Base-by-base conservation (phyloP, 2,113 vertebrate genomes). In the Condylura cristata region DNA sequence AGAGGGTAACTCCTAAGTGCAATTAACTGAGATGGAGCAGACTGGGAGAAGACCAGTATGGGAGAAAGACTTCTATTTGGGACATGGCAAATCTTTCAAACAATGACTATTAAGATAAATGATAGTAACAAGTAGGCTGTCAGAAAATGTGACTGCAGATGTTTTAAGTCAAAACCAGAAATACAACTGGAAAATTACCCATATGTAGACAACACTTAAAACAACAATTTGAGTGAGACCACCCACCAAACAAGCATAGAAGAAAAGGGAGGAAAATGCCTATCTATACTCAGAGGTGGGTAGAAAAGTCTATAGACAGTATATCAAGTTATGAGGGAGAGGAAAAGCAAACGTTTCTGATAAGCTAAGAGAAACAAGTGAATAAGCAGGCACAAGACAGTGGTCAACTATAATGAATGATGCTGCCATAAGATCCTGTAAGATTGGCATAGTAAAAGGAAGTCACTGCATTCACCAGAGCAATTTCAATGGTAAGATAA, bases 331-430 rank as follows among this genome's bases (percentile, higher is more conserved):
- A n/a, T 41, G 41, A 93, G 46, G 60, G 12, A 75, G 34, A 8
- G 86, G 34, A 58, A 82, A 76, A 91, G 53, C 32, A 88, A 37
- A 51, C 20, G 34, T 16, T 56, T 48, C 39, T 89, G 76, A 90
- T 51, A 78, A 86, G 72, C 86, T 61, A 89, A 90, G 46, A 41
- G 17, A 94, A 86, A n/a, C 44, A 63, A 61, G 66, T 41, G 13
- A 56, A 78, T 1, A 86, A n/a, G 58, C 89, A 82, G 48, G 58
- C 89, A 82, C 39, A 86, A 82, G 83, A 90, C 44, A 78, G n/a
- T 51, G 12, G 37, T 75, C 82, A 90, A 51, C 53, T 79, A 90
- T 22, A 37, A 0, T 71, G 70, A 82, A 79, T 37, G 63, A 37
- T 75, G 28, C n/a, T 18, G 20, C 53, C 53, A 30, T 14, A 20